Evolutionary conservation across 1,140 invertebrate species (phyloP).

Genomic region (Agraylea sexmaculata): DNA sequence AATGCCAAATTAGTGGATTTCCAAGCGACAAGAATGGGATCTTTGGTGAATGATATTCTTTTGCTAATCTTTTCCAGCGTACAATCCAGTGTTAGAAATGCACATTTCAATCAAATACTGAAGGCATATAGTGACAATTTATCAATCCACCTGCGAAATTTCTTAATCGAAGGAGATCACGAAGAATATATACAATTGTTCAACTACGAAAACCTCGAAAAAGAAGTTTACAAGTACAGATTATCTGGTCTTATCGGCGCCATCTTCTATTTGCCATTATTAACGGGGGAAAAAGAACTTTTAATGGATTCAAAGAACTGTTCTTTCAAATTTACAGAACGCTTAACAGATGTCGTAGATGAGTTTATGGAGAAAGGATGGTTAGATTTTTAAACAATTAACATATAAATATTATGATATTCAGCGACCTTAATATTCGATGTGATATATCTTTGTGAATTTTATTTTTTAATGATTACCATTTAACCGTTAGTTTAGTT

Average conservation of each 20-base stretch:
- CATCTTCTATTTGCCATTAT: slow-evolving; percentile 11
- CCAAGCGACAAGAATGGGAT: slow-evolving; percentile 27
- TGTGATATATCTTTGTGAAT: too few relatives aligned
- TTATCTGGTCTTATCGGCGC: slow-evolving; percentile 18
- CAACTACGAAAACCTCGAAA: slow-evolving; percentile 6
- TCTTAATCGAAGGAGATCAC: slow-evolving; percentile 4
- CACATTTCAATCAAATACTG: slow-evolving; percentile 25
- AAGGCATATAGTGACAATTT: slow-evolving; percentile 25
- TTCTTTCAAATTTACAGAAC: slow-evolving; percentile 6
- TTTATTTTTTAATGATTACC: too few relatives aligned
- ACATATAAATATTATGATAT: neutral
- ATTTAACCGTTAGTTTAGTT: too few relatives aligned
- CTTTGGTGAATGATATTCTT: slow-evolving; percentile 25
- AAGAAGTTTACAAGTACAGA: slow-evolving; percentile 8
- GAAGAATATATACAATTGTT: slow-evolving; percentile 10
- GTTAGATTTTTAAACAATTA: slow-evolving; percentile 2
- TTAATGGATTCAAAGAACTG: slow-evolving; percentile 7
- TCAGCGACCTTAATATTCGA: too few relatives aligned
- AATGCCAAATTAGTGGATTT: slow-evolving; percentile 30
- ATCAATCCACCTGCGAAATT: slow-evolving; percentile 17
- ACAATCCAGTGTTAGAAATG: slow-evolving; percentile 21
- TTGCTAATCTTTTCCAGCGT: slow-evolving; percentile 31
- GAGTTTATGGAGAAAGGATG: slow-evolving; percentile 12
- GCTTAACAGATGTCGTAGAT: slow-evolving; percentile 16
- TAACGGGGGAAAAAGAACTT: slow-evolving; percentile 8